Evolutionary conservation across 1,140 invertebrate species (phyloP).

Genomic region (Neodiprion pinetum): DNA sequence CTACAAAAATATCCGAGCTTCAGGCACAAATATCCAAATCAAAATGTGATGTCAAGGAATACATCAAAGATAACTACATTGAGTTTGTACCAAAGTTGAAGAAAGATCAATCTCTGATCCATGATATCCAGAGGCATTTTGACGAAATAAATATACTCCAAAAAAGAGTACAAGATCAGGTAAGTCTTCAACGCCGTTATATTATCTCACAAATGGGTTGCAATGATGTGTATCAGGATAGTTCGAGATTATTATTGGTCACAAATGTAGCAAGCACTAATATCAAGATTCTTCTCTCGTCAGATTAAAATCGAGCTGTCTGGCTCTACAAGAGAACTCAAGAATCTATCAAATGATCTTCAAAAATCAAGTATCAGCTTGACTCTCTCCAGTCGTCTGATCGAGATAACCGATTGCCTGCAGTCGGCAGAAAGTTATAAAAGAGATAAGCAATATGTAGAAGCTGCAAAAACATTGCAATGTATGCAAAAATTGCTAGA

Average conservation of each 20-base stretch:
- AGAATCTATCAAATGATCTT: constrained; percentile 61
- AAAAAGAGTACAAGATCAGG: constrained; percentile 61
- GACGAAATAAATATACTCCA: constrained; percentile 61
- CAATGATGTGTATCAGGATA: constrained; percentile 4
- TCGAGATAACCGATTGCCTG: constrained; percentile 62
- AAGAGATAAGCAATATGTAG: constrained; percentile 55
- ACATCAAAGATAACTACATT: constrained; percentile 63
- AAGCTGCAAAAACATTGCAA: constrained; percentile 61
- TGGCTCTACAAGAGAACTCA: constrained; percentile 64
- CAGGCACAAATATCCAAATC: constrained; percentile 63
- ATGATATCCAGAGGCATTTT: constrained; percentile 58
- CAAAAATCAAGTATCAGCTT: constrained; percentile 62
- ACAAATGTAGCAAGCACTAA: constrained; percentile 11
- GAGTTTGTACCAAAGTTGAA: constrained; percentile 62
- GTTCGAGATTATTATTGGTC: background rate
- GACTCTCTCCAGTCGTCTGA: constrained; percentile 61
- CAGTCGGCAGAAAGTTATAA: constrained; percentile 59
- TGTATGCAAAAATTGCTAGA: constrained; percentile 60
- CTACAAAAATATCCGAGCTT: constrained; percentile 63
- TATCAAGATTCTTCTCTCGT: constrained; percentile 23
- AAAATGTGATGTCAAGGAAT: constrained; percentile 64
- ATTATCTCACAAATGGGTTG: background rate
- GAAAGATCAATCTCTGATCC: constrained; percentile 60
- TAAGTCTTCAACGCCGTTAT: constrained; percentile 27
- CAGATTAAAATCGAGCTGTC: constrained; percentile 66